These are phyloP conservation scores for Apoda limacodes DNA, from an alignment of 2,888 invertebrate species.

Conservation along the genomic window DNA sequence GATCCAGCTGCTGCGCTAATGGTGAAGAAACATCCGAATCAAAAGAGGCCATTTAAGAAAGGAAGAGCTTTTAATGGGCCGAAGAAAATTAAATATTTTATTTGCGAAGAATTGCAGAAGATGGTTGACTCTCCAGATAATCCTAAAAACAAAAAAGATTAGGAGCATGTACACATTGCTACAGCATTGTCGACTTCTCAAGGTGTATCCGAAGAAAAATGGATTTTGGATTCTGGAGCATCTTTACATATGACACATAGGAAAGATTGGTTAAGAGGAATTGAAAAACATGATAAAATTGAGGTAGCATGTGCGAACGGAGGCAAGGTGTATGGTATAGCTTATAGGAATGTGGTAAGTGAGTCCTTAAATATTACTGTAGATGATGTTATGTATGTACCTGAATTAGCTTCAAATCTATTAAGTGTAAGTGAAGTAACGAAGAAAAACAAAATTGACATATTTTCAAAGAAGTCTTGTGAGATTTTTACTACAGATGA, in stretches of 20 bases:
- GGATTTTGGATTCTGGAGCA: constrained; percentile 1
- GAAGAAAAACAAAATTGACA: not conserved
- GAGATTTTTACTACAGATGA: not conserved
- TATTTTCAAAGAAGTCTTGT: not conserved
- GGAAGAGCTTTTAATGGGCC: too few species aligned
- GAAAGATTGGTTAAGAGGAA: not conserved
- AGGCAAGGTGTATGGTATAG: constrained; percentile 1
- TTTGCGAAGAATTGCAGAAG: not conserved
- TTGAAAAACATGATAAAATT: not conserved
- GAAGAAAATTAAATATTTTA: constrained; percentile 1
- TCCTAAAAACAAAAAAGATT: too few species aligned
- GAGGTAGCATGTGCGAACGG: constrained; percentile 1
- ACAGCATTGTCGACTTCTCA: too few species aligned
- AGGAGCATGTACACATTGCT: too few species aligned
- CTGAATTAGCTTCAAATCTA: not conserved
- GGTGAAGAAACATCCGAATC: not conserved
- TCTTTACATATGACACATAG: not conserved
- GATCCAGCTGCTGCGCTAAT: not conserved
- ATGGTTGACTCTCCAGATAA: not conserved
- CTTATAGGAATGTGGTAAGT: not conserved
- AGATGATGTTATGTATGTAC: not conserved
- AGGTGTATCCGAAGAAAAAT: constrained; percentile 2
- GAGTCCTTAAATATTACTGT: not conserved
- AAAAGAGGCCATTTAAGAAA: too few species aligned
- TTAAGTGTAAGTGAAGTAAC: not conserved